phyloP scores from a whole-genome alignment of 2,888 invertebrate species.

The Xanthia togata region DNA sequence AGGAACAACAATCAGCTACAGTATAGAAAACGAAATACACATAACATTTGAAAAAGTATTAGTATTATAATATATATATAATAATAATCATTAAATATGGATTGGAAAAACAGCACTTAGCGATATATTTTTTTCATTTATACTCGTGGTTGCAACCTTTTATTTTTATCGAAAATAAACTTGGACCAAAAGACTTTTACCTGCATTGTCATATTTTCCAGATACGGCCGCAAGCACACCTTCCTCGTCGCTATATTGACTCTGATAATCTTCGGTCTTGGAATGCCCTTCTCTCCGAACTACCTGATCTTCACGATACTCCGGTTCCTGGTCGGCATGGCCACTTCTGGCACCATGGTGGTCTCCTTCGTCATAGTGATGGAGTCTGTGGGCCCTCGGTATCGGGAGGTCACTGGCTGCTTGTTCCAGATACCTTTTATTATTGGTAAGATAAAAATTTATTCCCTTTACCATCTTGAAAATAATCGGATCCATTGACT shows the following conservation, averaged over 20 bases:
- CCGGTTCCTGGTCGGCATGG: conserved; percentile 93
- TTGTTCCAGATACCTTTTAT: conserved; percentile 93
- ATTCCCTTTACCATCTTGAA: neutral
- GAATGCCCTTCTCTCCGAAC: conserved; percentile 92
- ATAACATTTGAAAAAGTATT: too few relatives aligned
- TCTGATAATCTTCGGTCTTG: conserved; percentile 92
- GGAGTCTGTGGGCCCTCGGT: conserved; percentile 91
- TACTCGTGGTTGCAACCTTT: neutral
- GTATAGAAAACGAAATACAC: too few relatives aligned
- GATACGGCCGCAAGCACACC: conserved; percentile 94
- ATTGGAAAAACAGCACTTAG: neutral
- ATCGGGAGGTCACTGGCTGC: conserved; percentile 90
- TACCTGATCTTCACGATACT: conserved; percentile 90
- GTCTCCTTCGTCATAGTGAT: conserved; percentile 93
- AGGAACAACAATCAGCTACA: too few relatives aligned
- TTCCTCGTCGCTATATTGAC: conserved; percentile 92
- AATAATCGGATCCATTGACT: neutral
- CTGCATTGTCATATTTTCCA: conserved; percentile 74
- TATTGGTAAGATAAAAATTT: conserved; percentile 78
- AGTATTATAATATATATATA: too few relatives aligned
- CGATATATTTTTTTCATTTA: neutral
- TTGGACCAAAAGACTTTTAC: neutral
- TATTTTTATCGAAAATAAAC: neutral
- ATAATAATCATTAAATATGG: too few relatives aligned
- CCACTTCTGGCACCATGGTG: conserved; percentile 96